A percentile compares a stretch with the other conserved stretches of the same genome.
Evolutionary conservation across 2,888 invertebrate species (phyloP).

Genomic region (Trissolcus brochymenae): DNA sequence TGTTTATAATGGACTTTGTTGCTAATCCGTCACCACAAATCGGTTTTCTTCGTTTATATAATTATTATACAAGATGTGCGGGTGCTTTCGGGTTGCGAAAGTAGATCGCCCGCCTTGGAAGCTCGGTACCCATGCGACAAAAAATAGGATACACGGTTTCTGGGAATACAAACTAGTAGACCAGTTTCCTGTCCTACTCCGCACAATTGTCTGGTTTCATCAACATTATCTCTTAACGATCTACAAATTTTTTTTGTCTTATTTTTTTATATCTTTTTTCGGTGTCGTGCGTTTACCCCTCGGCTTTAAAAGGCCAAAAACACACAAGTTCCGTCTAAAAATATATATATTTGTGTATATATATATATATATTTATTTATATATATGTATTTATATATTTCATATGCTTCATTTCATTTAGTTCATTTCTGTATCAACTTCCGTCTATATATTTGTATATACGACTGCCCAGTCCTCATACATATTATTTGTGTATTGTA

Average conservation of each 20-base stretch:
- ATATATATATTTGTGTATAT: constrained; percentile 65
- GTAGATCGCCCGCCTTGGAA: background rate
- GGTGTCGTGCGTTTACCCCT: constrained; percentile 46
- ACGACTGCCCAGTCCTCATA: constrained; percentile 54
- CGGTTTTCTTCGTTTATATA: background rate
- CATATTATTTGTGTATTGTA: constrained; percentile 52
- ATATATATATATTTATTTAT: constrained; percentile 27
- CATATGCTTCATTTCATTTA: constrained; percentile 43
- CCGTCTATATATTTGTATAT: constrained; percentile 57
- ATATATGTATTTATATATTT: constrained; percentile 38
- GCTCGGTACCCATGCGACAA: no score
- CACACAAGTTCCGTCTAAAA: constrained; percentile 68
- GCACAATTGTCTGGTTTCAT: constrained; percentile 9
- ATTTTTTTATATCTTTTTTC: constrained; percentile 7
- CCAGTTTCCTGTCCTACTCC: constrained; percentile 36
- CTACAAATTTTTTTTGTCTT: constrained; percentile 24
- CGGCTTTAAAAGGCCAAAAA: constrained; percentile 60
- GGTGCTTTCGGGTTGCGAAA: background rate
- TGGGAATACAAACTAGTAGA: constrained; percentile 44
- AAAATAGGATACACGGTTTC: constrained; percentile 44
- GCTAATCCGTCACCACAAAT: background rate
- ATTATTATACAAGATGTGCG: background rate
- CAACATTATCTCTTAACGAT: constrained; percentile 25
- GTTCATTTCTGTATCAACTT: constrained; percentile 2
- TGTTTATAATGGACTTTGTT: background rate